These are phyloP conservation scores for Eulacestoma nigropectus DNA, from an alignment of 2,113 vertebrate species.

Conservation along the genomic window DNA sequence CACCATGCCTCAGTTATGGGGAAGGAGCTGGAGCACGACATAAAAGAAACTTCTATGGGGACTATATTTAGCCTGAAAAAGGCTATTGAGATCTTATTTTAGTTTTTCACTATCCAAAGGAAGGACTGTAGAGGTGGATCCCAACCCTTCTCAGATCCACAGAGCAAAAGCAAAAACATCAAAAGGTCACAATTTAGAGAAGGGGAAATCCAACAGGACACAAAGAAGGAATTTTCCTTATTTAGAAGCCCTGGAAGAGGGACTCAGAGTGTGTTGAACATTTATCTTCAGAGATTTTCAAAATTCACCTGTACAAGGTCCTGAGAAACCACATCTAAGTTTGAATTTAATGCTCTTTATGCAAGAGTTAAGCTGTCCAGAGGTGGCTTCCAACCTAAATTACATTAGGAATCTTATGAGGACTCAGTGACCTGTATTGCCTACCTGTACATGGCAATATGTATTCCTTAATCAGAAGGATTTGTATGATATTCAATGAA, in stretches of 20 bases:
- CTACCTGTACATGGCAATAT: not conserved
- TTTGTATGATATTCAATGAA: not conserved
- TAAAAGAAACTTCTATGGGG: not conserved
- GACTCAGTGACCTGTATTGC: not conserved
- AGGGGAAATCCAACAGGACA: not conserved
- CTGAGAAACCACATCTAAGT: not conserved
- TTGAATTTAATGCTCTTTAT: not conserved
- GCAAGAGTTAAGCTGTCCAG: not conserved
- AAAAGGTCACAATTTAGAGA: not conserved
- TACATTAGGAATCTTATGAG: not conserved
- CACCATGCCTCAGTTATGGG: no score
- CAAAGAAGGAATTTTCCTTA: not conserved
- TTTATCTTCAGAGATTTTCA: not conserved
- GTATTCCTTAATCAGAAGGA: not conserved
- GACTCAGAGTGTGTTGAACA: not conserved
- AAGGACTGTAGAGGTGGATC: not conserved
- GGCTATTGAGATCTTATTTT: not conserved
- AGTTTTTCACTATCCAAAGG: not conserved
- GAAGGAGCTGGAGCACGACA: fast-evolving
- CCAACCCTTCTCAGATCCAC: not conserved
- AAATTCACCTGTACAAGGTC: not conserved
- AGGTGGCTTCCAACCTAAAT: not conserved
- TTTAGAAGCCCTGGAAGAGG: not conserved
- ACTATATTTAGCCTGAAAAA: not conserved
- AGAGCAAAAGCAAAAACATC: not conserved